Conservation (phyloP, 2,797 vertebrate genomes). For the Spinibarbus caldwelli region DNA sequence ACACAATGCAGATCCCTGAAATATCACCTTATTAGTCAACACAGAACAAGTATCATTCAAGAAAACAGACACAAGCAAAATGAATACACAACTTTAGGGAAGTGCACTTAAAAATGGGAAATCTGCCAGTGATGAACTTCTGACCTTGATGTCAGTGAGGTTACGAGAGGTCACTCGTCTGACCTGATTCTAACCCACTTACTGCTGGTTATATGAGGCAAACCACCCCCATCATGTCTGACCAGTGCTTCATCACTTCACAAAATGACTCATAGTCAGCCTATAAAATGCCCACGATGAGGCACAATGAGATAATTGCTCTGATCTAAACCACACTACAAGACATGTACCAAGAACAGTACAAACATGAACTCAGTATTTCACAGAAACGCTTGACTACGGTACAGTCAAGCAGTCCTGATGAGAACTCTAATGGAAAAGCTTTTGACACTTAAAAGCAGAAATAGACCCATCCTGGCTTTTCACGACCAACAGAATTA, state of each 20-base stretch:
- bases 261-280: conserved; percentile 27
- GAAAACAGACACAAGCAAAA: not conserved
- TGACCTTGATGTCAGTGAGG: not conserved
- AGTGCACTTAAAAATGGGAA: not conserved
- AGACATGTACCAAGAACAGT: not conserved
- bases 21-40: not conserved
- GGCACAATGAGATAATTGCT: conserved; percentile 22
- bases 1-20: not conserved
- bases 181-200: not conserved
- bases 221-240: not conserved
- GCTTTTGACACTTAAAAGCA: too few relatives aligned
- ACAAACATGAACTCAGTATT: not conserved
- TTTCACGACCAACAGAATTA: not conserved
- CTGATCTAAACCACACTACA: conserved; percentile 1
- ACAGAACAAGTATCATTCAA: not conserved
- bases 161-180: not conserved
- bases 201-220: not conserved
- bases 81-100: not conserved
- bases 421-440: not conserved
- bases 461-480: not conserved
- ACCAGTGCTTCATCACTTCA: conserved; percentile 10
- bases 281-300: conserved; percentile 40
- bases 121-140: not conserved
- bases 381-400: not conserved
- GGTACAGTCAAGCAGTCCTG: not conserved